Evolutionary conservation across 2,888 invertebrate genomes (phyloP).

Genomic region (Carterocephalus palaemon): DNA sequence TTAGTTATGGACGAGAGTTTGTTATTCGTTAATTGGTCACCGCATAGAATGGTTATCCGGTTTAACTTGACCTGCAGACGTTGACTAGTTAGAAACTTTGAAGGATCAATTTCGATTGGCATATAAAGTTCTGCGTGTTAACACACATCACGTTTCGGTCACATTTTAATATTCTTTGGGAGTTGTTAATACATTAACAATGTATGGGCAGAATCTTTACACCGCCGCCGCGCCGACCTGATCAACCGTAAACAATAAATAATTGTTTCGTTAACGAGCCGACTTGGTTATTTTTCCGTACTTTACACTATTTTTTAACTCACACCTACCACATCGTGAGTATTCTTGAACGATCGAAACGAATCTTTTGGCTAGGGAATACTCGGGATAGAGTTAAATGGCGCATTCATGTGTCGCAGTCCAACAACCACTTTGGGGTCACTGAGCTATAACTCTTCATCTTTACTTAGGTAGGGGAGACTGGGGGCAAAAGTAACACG

Average conservation of each 20-base stretch:
- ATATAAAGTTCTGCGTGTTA: conserved; percentile 12
- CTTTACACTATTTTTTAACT: conserved; percentile 21
- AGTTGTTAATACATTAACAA: conserved; percentile 65
- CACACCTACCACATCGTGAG: conserved; percentile 3
- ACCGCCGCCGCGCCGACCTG: no score
- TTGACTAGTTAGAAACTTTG: background rate
- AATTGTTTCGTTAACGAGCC: conserved; percentile 48
- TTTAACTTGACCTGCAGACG: background rate
- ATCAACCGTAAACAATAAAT: conserved; percentile 65
- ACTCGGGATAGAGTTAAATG: no score
- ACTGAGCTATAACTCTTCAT: no score
- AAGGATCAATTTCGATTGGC: conserved; percentile 34
- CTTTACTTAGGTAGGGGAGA: no score
- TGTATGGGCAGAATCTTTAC: conserved; percentile 55
- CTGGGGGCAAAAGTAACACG: no score
- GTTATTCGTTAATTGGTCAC: conserved; percentile 73
- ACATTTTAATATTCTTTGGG: conserved; percentile 64
- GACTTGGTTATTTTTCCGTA: conserved; percentile 27
- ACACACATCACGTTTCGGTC: conserved; percentile 47
- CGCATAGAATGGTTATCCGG: conserved; percentile 42
- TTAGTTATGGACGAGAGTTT: conserved; percentile 70
- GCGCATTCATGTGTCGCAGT: no score
- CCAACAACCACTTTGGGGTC: no score
- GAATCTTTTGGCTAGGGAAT: no score
- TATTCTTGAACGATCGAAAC: no score